phyloP scores from a whole-genome alignment of 1,140 invertebrate species.

The Teleogryllus occipitalis region DNA sequence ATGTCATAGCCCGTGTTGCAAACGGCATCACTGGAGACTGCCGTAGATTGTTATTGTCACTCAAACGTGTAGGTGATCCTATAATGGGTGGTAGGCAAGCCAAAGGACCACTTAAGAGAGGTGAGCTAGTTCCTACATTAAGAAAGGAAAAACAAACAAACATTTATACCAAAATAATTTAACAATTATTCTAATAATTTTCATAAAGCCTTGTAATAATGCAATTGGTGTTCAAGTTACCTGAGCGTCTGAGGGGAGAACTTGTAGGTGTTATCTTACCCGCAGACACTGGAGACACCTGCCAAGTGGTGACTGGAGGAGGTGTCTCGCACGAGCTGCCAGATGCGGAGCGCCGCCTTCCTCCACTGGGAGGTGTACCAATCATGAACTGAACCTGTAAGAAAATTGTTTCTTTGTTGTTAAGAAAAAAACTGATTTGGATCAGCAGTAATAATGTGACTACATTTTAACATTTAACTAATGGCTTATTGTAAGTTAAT shows the following conservation, averaged over 20 bases:
- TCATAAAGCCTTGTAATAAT: neutral
- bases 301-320: conserved; percentile 70
- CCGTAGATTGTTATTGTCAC: conserved; percentile 48
- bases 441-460: conserved; percentile 40
- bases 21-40: conserved; percentile 53
- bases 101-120: conserved; percentile 52
- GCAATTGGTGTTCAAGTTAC: conserved; percentile 32
- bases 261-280: conserved; percentile 46
- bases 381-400: conserved; percentile 74
- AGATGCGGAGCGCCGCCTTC: conserved; percentile 51
- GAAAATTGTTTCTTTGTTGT: conserved; percentile 63
- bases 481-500: conserved; percentile 40
- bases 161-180: conserved; percentile 17
- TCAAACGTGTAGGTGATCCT: conserved; percentile 48
- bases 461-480: conserved; percentile 55
- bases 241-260: conserved; percentile 64
- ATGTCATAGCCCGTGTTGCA: conserved; percentile 60
- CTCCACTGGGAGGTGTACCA: conserved; percentile 71
- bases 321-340: conserved; percentile 61
- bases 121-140: conserved; percentile 42
- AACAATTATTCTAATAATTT: neutral
- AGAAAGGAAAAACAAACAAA: neutral
- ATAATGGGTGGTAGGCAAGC: conserved; percentile 49
- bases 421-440: conserved; percentile 79
- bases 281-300: conserved; percentile 56